phyloP scores from a whole-genome alignment of 1,140 invertebrate genomes.

The Caenorhabditis briggsae region DNA sequence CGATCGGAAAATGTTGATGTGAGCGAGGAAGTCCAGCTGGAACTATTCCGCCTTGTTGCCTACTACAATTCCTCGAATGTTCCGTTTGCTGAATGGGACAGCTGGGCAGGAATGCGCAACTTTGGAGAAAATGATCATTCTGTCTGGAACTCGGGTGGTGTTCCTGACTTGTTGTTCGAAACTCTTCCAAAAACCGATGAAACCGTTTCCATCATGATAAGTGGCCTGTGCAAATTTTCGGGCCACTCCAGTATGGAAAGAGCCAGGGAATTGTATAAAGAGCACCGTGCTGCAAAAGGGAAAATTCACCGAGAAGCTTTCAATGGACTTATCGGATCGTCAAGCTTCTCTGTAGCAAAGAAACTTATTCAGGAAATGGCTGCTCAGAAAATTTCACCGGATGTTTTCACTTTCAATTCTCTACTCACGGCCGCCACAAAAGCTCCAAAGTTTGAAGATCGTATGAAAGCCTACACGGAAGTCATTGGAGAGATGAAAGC shows the following conservation, averaged over 20 bases:
- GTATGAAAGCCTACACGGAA: conserved; percentile 18
- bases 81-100: conserved; percentile 56
- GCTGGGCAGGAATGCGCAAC: conserved; percentile 61
- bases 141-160: conserved; percentile 27
- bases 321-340: conserved; percentile 44
- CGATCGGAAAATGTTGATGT: conserved; percentile 58
- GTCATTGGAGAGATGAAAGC: conserved; percentile 64
- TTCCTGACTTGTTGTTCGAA: conserved; percentile 66
- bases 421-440: conserved; percentile 40
- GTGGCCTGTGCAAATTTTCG: conserved; percentile 59
- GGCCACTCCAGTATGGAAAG: conserved; percentile 32
- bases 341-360: background rate
- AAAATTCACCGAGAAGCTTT: conserved; percentile 64
- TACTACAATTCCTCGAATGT: conserved; percentile 63
- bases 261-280: conserved; percentile 52
- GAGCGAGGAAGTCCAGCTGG: conserved; percentile 47
- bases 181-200: conserved; percentile 58
- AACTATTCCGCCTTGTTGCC: conserved; percentile 56
- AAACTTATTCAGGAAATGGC: conserved; percentile 57
- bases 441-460: background rate
- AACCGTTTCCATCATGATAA: conserved; percentile 58
- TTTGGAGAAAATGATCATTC: conserved; percentile 7
- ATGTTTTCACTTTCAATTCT: conserved; percentile 64
- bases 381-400: conserved; percentile 49
- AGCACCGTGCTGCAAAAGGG: background rate